Evolutionary conservation across 2,888 invertebrate genomes (phyloP).

Genomic region (Zhuqinia jingwanae): DNA sequence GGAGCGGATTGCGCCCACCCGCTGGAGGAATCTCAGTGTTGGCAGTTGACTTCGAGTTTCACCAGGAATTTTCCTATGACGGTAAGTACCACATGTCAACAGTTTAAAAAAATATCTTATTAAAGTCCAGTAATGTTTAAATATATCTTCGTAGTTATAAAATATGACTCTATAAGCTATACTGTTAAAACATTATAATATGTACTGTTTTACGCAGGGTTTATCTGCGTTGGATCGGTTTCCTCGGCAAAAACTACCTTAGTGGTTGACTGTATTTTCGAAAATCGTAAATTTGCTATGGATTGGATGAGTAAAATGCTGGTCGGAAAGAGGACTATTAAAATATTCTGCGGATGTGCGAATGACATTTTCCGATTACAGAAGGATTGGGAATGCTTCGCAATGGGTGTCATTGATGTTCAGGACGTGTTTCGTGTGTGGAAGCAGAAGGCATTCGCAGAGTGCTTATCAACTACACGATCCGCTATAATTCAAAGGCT

Average conservation of each 20-base stretch:
- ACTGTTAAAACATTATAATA: no score
- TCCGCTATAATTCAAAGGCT: neutral
- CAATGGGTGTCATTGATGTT: neutral
- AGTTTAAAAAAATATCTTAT: neutral
- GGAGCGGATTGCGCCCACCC: neutral
- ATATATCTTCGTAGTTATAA: no score
- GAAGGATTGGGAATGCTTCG: slow-evolving; percentile 12
- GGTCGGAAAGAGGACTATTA: neutral
- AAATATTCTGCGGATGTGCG: slow-evolving; percentile 14
- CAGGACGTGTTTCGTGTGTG: slow-evolving; percentile 2
- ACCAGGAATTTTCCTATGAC: neutral
- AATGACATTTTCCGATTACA: neutral
- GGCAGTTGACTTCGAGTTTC: slow-evolving; percentile 14
- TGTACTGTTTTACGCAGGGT: slow-evolving; percentile 8
- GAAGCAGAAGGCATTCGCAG: neutral
- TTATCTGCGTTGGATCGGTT: slow-evolving; percentile 7
- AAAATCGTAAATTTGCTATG: neutral
- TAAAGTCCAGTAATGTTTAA: neutral
- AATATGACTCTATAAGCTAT: no score
- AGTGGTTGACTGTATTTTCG: neutral
- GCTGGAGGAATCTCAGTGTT: neutral
- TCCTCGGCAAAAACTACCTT: neutral
- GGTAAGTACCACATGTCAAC: neutral
- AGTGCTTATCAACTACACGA: no score
- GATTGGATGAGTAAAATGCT: slow-evolving; percentile 13